Conservation (phyloP, 23 tunicate species). For the Ciona savignyi region DNA sequence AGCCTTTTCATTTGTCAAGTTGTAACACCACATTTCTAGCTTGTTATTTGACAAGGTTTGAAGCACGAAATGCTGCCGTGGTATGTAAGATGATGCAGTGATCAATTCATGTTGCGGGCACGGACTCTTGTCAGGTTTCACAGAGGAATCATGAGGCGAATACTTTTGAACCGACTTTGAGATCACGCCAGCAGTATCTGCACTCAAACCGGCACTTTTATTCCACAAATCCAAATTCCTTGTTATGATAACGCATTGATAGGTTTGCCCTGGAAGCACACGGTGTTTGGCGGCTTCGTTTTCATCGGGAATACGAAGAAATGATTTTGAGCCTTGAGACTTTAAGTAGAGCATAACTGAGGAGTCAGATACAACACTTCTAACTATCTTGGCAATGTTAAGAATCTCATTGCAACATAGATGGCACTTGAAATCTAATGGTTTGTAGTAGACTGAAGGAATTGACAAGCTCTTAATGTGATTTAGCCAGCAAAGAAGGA, state of each 20-base stretch:
- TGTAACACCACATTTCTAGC: slow-evolving; percentile 13
- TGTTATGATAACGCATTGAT: background rate
- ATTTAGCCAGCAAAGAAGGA: slow-evolving; percentile 22
- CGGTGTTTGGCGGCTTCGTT: too few species aligned
- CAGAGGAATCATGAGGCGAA: slow-evolving; percentile 24
- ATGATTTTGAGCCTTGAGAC: too few species aligned
- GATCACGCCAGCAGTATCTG: background rate
- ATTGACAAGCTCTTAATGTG: slow-evolving; percentile 4
- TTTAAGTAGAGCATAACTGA: too few species aligned
- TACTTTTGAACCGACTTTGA: slow-evolving; percentile 38
- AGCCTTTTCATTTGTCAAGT: slow-evolving; percentile 27
- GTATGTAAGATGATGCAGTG: slow-evolving; percentile 35
- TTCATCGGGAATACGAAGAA: too few species aligned
- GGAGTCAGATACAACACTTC: too few species aligned
- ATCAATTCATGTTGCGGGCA: slow-evolving; percentile 58
- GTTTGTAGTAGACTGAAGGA: slow-evolving; percentile 4
- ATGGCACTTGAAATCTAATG: background rate
- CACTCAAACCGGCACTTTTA: background rate
- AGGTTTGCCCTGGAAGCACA: background rate
- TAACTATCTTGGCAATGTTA: too few species aligned
- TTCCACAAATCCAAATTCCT: background rate
- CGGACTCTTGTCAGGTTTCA: slow-evolving; percentile 39
- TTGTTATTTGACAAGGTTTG: background rate
- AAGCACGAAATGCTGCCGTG: slow-evolving; percentile 40
- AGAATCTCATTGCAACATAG: slow-evolving; percentile 8